Base-by-base conservation (phyloP, 92 coral and sea anemone genomes). In the Palythoa grandiflora region DNA sequence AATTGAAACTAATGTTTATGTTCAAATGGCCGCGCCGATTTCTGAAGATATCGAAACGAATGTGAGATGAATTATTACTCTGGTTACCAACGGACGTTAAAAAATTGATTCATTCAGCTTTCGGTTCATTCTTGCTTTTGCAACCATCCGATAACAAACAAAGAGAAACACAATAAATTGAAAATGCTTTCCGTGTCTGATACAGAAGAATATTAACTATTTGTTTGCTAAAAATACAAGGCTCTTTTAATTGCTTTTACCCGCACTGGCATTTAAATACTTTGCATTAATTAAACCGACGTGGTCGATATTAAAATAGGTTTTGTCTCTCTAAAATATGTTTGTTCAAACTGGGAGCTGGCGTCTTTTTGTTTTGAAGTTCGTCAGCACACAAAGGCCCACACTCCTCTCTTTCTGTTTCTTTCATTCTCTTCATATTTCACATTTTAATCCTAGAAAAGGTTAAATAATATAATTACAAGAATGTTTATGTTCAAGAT, bases 201-300 rank as follows among this genome's bases (percentile, higher is more conserved):
- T 20, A 51, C 61, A 6, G 21, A 52, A 28, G 54, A 50, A 28
- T 13, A 77, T 50, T 35, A 39, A 35, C 53, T 5, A 38, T 19
- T 57, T 57, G 72, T 39, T 59, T 78, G 68, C 14, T 55, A 13
- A 28, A 10, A 75, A 75, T 75, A 17, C n/a, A 14, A 75, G 48
- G 36, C 12, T 9, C 28, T 61, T 79, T 61, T 61, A 61, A 79
- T 79, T 61, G 72, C 13, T 79, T 61, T 79, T 6, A 55, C 65
- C 36, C 54, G 48, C 40, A 16, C 57, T 79, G 68, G 60, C 68
- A 78, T 78, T 78, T 51, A 57, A 78, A 78, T 78, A 60, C 36
- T 28, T 60, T 14, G 35, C 36, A 2, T 65, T 65, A 65, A 17
- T n/a, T 65, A n/a, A 65, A 17, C 71, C 71, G 17, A 15, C 61